Evolutionary conservation across 2,888 invertebrate genomes (phyloP), one percentile per base, ranked within the genome.

Genomic region (Spodoptera picta): DNA sequence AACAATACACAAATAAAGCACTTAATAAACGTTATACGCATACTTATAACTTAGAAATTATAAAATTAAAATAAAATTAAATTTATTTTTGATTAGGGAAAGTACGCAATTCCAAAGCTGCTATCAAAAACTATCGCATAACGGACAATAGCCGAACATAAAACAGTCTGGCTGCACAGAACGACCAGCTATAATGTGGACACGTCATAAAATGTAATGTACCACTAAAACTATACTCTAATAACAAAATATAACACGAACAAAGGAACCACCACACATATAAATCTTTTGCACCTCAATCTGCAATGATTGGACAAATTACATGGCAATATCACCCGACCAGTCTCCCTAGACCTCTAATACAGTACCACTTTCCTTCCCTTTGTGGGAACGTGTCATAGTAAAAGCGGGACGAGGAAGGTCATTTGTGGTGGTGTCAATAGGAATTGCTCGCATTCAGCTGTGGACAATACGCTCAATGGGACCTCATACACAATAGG

Each of bases 301-400:
- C 79, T 75, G 69, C 83, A 80, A 84, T 84, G 81, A 83, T 82
- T 77, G 80, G 75, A 81, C 86, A 83, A 86, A 87, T 87, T 85
- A 85, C 82, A 82, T 75, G 73, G 68, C 74, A 72, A 71, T 66
- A 55, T 62, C 56, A 49, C 57, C 5, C 23, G 65, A 52, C 79
- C 80, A 79, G 46, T 60, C 4, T 56, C 47, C 31, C 19, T 9
- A 49, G 79, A 72, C 36, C 73, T 44, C 43, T 60, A 60, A 43
- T 61, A 64, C 53, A 70, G 65, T 10, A 52, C n/a, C 19, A 31
- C 45, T 27, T 59, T 48, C 51, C 59, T 43, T 45, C 57, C 44
- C 50, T 58, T 64, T 62, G 53, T 70, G 65, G 31, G 23, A 12
- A 41, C 43, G 31, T 60, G 24, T 59, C 11, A 31, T 46, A 19